Evolutionary conservation across 1,140 invertebrate species (phyloP).

Genomic region (Drosophila nannoptera): DNA sequence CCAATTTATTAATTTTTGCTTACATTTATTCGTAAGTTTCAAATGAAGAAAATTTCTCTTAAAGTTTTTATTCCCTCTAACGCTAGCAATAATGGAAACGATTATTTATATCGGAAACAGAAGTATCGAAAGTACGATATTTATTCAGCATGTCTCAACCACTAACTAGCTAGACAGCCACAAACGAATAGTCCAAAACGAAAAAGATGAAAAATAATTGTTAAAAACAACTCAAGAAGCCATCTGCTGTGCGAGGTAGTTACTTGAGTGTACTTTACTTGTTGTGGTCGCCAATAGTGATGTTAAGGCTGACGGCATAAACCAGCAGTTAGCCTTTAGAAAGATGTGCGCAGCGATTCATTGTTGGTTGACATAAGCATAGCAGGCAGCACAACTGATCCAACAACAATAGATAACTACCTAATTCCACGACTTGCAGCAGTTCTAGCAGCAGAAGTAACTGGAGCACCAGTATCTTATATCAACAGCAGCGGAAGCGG

Average conservation of each 20-base stretch:
- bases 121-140: conserved; percentile 14
- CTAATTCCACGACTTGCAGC: conserved; percentile 5
- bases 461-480: background rate
- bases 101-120: background rate
- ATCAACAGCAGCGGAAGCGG: conserved; percentile 5
- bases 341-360: conserved; percentile 47
- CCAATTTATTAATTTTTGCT: too few relatives aligned
- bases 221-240: conserved; percentile 5
- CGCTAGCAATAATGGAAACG: background rate
- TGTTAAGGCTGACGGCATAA: conserved; percentile 16
- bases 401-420: conserved; percentile 13
- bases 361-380: conserved; percentile 39
- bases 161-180: conserved; percentile 38
- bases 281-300: conserved; percentile 19
- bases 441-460: background rate
- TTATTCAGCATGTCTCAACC: conserved; percentile 15
- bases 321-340: conserved; percentile 17
- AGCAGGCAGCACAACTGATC: conserved; percentile 12
- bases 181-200: conserved; percentile 35
- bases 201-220: conserved; percentile 37
- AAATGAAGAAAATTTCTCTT: too few relatives aligned
- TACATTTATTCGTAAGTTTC: too few relatives aligned
- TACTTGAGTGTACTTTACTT: conserved; percentile 6
- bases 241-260: conserved; percentile 5
- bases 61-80: too few relatives aligned